Percentiles rank a stretch among this genome's conserved stretches.
Evolutionary conservation across 2,113 vertebrate species (phyloP).

Genomic region (Rana temporaria): DNA sequence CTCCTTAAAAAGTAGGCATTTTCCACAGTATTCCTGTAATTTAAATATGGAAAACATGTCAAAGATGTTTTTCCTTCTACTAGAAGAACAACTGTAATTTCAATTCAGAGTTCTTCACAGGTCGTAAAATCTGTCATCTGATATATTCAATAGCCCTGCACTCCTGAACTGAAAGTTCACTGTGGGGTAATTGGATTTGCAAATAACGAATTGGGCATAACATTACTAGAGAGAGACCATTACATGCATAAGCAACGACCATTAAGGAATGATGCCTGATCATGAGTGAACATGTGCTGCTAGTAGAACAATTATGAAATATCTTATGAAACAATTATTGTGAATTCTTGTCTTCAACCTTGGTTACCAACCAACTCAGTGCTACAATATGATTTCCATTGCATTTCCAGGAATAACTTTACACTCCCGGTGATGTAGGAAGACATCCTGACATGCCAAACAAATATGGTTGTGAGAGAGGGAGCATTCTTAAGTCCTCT

Average conservation of each 20-base stretch:
- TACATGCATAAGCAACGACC: not conserved
- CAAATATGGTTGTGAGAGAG: constrained; percentile 66
- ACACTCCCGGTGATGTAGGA: constrained; percentile 49
- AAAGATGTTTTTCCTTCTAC: too few relatives aligned
- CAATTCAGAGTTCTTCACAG: too few relatives aligned
- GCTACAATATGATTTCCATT: not conserved
- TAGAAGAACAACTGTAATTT: too few relatives aligned
- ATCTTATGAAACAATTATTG: not conserved
- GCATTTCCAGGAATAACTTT: constrained; percentile 63
- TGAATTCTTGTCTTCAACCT: constrained; percentile 4
- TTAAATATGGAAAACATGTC: too few relatives aligned
- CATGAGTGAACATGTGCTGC: constrained; percentile 1
- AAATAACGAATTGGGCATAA: too few relatives aligned
- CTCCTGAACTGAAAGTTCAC: too few relatives aligned
- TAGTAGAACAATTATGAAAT: constrained; percentile 14
- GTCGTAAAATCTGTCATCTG: too few relatives aligned
- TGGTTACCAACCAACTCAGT: not conserved
- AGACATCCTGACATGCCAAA: constrained; percentile 57
- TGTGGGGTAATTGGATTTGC: too few relatives aligned
- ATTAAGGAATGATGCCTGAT: not conserved
- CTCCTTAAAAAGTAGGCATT: too few relatives aligned
- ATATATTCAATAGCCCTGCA: too few relatives aligned
- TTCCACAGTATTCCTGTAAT: too few relatives aligned
- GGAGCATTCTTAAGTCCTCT: constrained; percentile 63
- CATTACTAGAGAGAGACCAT: not conserved